Evolutionary conservation across 2,113 vertebrate genomes (phyloP), one percentile per base, ranked within the genome.

Genomic region (Corythornis madagascariensis): DNA sequence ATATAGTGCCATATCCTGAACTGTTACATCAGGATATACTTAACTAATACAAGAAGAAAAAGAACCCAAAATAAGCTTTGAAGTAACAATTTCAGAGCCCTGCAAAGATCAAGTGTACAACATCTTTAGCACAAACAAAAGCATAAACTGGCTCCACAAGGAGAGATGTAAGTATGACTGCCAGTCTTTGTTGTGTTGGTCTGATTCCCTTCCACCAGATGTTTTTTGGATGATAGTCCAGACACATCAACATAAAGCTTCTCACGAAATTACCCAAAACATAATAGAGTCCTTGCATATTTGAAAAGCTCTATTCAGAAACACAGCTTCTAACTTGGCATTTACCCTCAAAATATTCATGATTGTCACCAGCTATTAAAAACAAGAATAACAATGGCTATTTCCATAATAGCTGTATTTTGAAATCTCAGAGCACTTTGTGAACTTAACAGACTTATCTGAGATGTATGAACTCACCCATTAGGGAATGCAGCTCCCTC

Each of bases 321-420:
- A 75, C 87, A 87, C 77, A 87, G 87, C 78, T 93, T 91, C 94
- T 87, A 87, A 75, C 66, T 90, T 92, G 91, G 89, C 57, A 72
- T 16, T 71, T 60, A 40, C 22, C 52, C 69, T 91, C 53, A 43
- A 86, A 77, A 91, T 92, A 74, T 80, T 83, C 13, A 26, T 48
- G 82, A 70, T 33, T 93, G 76, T 95, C 94, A 93, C 35, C 86
- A 93, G 72, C 35, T 86, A 86, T 71, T 94, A 90, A 86, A 95
- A 86, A 21, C 31, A 86, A 86, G 65, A 94, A 78, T 74, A 83
- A 92, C 64, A 95, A 88, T 61, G 35, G 48, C 40, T 76, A 71
- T 91, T 93, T 86, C 57, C 57, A 53, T 74, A 93, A 95, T 74
- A 86, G 86, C 47, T 86, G 52, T 31, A 66, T 92, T 94, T 91